These are phyloP conservation scores for Lichenostomus cassidix DNA, from an alignment of 2,113 vertebrate species.

Conservation along the genomic window DNA sequence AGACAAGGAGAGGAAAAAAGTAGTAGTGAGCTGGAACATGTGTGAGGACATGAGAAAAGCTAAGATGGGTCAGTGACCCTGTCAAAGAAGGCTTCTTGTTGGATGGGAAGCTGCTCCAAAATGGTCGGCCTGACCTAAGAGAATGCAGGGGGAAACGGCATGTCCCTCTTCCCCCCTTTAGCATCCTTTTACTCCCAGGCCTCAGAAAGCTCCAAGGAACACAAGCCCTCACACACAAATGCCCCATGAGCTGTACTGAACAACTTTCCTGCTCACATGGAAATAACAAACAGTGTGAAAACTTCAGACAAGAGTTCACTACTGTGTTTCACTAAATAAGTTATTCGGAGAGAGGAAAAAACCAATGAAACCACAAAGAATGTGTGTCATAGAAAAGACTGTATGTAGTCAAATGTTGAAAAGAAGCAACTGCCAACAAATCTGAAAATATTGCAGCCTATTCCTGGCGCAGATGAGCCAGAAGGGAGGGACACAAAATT, in stretches of 20 bases:
- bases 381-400: not conserved
- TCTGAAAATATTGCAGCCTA: not conserved
- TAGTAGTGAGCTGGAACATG: not conserved
- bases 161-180: not conserved
- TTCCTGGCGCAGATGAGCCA: not conserved
- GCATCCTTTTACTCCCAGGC: not conserved
- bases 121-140: not conserved
- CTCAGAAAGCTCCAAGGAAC: not conserved
- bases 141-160: not conserved
- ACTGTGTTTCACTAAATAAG: not conserved
- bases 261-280: not conserved
- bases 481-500: not conserved
- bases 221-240: not conserved
- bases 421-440: not conserved
- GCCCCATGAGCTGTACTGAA: fast-evolving
- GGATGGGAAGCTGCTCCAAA: not conserved
- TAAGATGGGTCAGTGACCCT: fast-evolving
- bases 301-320: not conserved
- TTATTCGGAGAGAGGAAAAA: not conserved
- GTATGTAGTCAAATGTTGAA: not conserved
- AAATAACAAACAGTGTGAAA: not conserved
- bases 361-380: not conserved
- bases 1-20: fast-evolving
- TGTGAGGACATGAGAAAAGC: not conserved
- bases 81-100: not conserved